Base-by-base conservation (phyloP, 2,888 invertebrate genomes). In the Ditula angustiorana region DNA sequence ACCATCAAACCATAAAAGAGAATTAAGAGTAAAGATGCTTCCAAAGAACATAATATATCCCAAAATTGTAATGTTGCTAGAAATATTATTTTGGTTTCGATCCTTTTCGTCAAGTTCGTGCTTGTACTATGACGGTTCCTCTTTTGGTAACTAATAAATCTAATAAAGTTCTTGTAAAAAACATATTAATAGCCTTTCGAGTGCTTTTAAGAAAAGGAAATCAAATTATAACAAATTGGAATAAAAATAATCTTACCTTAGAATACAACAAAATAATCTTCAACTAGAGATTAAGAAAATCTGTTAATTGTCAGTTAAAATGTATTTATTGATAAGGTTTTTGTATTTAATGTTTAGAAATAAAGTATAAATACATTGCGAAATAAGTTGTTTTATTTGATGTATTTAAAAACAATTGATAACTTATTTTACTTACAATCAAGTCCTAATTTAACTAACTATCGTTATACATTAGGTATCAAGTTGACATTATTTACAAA, bases 331-430 rank as follows among this genome's bases (percentile, higher is more conserved):
- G 59, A 64, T 82, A 82, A 83, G 79, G 74, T 78, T 81, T 86
- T 84, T 82, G 65, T 83, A 82, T 82, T 76, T 82, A 81, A 83
- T 76, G 69, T 82, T 80, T 82, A 83, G 79, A 79, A 84, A 80
- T 85, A 83, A 85, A 82, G 74, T 67, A 64, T 53, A 21, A 59
- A 53, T 64, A 58, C 52, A 58, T 64, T 53, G 35, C 23, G 58
- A 53, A 41, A 41, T 28, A 13, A 7, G 33, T 52, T 46, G 24
- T 64, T 64, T 64, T 63, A 58, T 58, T 52, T 52, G 21, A 24
- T 56, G 30, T 19, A 35, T 55, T 37, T 13, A 41, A 57, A 62
- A 62, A 37, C 56, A 57, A 30, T 41, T 5, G 70, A 61, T 61
- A 28, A 69, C 67, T 68, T 71, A 49, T 21, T 49, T 57, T 30